A percentile compares a stretch with the other conserved stretches of the same genome.
phyloP scores from a whole-genome alignment of 2,113 vertebrate species.

The Callaeas wilsoni region DNA sequence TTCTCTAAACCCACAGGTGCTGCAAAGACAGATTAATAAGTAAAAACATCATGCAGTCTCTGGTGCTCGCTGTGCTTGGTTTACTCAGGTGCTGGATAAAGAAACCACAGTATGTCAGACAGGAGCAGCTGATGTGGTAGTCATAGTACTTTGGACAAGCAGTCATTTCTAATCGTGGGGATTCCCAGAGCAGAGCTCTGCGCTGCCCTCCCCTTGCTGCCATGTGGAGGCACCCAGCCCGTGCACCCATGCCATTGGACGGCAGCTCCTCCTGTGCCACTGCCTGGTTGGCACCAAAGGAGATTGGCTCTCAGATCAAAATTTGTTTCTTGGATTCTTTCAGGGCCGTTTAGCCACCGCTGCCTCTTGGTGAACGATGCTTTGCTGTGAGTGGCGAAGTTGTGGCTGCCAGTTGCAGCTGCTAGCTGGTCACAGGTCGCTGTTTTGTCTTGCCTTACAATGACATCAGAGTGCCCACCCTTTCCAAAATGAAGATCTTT shows the following conservation, averaged over 20 bases:
- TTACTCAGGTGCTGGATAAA: neutral
- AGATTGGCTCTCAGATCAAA: neutral
- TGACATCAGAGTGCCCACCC: neutral
- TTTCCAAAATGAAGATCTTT: conserved; percentile 30
- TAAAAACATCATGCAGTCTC: conserved; percentile 1
- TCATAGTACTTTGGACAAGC: neutral
- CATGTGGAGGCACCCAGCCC: rapidly evolving
- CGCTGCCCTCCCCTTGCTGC: neutral
- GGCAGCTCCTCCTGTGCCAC: rapidly evolving
- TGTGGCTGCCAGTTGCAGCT: neutral
- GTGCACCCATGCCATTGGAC: rapidly evolving
- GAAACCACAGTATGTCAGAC: neutral
- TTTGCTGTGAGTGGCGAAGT: neutral
- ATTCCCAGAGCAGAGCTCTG: neutral
- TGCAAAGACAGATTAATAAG: neutral
- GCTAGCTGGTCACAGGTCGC: neutral
- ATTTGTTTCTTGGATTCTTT: neutral
- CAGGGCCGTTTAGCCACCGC: neutral
- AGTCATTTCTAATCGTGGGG: neutral
- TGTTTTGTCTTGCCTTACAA: conserved; percentile 22
- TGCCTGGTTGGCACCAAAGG: neutral
- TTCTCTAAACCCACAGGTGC: conserved; percentile 10
- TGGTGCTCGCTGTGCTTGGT: neutral
- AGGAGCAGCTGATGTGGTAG: neutral
- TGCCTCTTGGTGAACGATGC: rapidly evolving